phyloP scores from a whole-genome alignment of 2,797 vertebrate genomes.

The Ctenopoma kingsleyae region DNA sequence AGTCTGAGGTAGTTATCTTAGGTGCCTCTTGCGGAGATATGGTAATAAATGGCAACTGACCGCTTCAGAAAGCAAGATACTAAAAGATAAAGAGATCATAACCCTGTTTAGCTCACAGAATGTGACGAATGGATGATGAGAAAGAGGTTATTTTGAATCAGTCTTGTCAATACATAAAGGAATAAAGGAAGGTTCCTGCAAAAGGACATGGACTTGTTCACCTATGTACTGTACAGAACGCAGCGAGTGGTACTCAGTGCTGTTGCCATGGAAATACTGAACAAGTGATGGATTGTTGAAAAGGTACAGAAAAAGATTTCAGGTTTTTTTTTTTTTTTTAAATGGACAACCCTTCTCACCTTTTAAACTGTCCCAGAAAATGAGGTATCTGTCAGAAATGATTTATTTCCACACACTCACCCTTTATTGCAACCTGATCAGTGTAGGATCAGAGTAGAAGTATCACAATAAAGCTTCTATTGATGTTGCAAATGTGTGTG shows the following conservation, averaged over 20 bases:
- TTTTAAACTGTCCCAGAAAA: background rate
- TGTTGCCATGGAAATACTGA: constrained; percentile 73
- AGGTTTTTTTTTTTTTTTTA: constrained; percentile 23
- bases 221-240: constrained; percentile 38
- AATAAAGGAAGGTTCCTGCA: constrained; percentile 9
- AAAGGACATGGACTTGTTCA: constrained; percentile 40
- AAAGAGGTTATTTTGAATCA: constrained; percentile 27
- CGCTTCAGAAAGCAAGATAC: constrained; percentile 13
- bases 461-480: constrained; percentile 17
- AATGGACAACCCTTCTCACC: constrained; percentile 4
- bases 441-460: constrained; percentile 10
- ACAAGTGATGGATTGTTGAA: constrained; percentile 64
- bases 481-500: background rate
- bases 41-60: constrained; percentile 26
- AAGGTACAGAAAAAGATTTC: constrained; percentile 43
- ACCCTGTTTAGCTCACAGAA: constrained; percentile 23
- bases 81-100: constrained; percentile 7
- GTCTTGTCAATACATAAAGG: constrained; percentile 31
- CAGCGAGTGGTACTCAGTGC: constrained; percentile 41
- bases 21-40: constrained; percentile 17
- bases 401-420: background rate
- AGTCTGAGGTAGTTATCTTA: constrained; percentile 33
- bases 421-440: background rate
- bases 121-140: constrained; percentile 1
- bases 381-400: background rate